A percentile compares a stretch with the other conserved stretches of the same genome.
These are phyloP conservation scores for Aeoliscus strigatus DNA, from an alignment of 2,797 vertebrate species.

Conservation along the genomic window DNA sequence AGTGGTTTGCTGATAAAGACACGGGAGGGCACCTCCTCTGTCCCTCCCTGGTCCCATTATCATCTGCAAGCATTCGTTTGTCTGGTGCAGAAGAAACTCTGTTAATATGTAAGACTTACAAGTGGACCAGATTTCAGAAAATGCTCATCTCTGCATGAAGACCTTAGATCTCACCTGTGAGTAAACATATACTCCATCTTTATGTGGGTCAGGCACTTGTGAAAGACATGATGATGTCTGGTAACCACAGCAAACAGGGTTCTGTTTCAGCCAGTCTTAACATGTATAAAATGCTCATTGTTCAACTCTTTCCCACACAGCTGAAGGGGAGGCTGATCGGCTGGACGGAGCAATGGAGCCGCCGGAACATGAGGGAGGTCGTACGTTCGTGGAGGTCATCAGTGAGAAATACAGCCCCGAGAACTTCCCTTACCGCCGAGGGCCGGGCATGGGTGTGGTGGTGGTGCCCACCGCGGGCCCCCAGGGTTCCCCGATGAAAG, in stretches of 20 bases:
- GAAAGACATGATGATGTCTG: too few relatives aligned
- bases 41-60: slow-evolving; percentile 7
- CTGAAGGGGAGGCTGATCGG: slow-evolving; percentile 21
- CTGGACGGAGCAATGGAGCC: slow-evolving; percentile 79
- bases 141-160: too few relatives aligned
- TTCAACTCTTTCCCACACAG: slow-evolving; percentile 11
- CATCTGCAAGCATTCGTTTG: too few relatives aligned
- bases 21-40: slow-evolving; percentile 17
- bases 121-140: too few relatives aligned
- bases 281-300: too few relatives aligned
- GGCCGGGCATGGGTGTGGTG: slow-evolving; percentile 90
- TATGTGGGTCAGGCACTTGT: too few relatives aligned
- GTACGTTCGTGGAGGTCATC: slow-evolving; percentile 95
- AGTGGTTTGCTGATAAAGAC: slow-evolving; percentile 24
- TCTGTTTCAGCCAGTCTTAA: too few relatives aligned
- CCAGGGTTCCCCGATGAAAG: slow-evolving; percentile 96
- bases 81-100: slow-evolving; percentile 6
- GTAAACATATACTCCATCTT: too few relatives aligned
- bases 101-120: slow-evolving; percentile 7
- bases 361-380: slow-evolving; percentile 75
- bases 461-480: slow-evolving; percentile 79
- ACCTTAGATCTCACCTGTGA: too few relatives aligned
- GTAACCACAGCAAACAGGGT: too few relatives aligned
- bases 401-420: slow-evolving; percentile 98
- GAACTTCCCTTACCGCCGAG: slow-evolving; percentile 93